Base-by-base conservation (phyloP, 2,888 invertebrate genomes). In the Agonum fuliginosum region DNA sequence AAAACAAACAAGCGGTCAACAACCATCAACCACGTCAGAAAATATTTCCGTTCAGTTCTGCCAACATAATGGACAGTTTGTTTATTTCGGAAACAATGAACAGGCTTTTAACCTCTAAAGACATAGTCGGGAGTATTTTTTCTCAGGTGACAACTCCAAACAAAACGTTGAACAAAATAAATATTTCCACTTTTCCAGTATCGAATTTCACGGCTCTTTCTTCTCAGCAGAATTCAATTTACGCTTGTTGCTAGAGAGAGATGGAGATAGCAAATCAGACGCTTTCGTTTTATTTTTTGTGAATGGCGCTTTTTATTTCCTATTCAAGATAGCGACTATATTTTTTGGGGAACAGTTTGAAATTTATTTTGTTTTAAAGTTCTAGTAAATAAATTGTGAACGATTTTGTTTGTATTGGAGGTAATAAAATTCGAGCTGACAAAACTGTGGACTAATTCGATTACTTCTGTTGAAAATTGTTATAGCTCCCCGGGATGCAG, bases 121-220 rank as follows among this genome's bases (percentile, higher is more conserved):
- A 14, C 48, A 6, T 3, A 48, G 10, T 37, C 1, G 6, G 6
- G 48, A 48, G 19, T 20, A 1, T 12, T 48, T 48, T 48, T 17
- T 19, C 19, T 12, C 48, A 48, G 19, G 17, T 19, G 48, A 48
- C 48, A 48, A 48, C 48, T 19, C 37, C n/a, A n/a, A 37, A 37
- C 37, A 37, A 37, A 37, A 37, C 37, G 12, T 12, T n/a, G 48
- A 48, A n/a, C n/a, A n/a, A 48, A 48, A 48, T 48, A 48, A 48
- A 48, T 48, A 48, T 48, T 48, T 48, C 48, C 48, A 48, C 48
- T 48, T 48, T 19, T 48, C 37, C n/a, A 48, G 48, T 48, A 48
- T 48, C 48, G 48, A 48, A 20, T 48, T 48, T 48, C 48, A 48
- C 20, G 37, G 48, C 48, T 48, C 48, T 48, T 48, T 48, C 20